phyloP scores from a whole-genome alignment of 2,113 vertebrate species.

The Sardina pilchardus region DNA sequence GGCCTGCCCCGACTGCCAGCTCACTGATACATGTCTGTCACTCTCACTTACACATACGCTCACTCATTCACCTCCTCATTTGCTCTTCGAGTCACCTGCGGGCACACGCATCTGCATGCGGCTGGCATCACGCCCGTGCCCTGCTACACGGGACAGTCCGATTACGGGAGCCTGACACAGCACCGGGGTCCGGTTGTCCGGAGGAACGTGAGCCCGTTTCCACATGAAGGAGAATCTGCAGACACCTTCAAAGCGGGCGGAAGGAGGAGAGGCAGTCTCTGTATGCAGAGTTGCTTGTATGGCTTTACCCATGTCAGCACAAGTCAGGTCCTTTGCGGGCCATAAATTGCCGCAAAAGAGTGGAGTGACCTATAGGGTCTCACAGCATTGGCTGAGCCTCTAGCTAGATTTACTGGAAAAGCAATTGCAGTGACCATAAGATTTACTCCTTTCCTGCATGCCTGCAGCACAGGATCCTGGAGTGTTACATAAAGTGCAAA shows the following conservation, averaged over 20 bases:
- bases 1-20: not conserved
- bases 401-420: not conserved
- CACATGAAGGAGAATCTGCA: conserved; percentile 7
- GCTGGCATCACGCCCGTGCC: not conserved
- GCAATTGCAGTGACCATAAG: not conserved
- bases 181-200: not conserved
- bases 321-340: not conserved
- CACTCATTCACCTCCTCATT: not conserved
- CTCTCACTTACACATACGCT: conserved; percentile 41
- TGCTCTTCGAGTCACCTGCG: not conserved
- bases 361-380: not conserved
- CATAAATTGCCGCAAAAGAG: conserved; percentile 3
- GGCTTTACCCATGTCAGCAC: conserved; percentile 15
- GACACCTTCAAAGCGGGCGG: not conserved
- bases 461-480: not conserved
- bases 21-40: not conserved
- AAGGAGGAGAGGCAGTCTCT: not conserved
- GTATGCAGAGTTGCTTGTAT: conserved; percentile 7
- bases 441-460: not conserved
- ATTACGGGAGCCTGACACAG: not conserved
- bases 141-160: not conserved
- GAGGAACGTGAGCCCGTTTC: not conserved
- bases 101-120: not conserved
- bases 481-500: not conserved
- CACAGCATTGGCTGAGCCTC: not conserved